phyloP scores from a whole-genome alignment of 1,140 invertebrate species.

The Adoxophyes honmai region DNA sequence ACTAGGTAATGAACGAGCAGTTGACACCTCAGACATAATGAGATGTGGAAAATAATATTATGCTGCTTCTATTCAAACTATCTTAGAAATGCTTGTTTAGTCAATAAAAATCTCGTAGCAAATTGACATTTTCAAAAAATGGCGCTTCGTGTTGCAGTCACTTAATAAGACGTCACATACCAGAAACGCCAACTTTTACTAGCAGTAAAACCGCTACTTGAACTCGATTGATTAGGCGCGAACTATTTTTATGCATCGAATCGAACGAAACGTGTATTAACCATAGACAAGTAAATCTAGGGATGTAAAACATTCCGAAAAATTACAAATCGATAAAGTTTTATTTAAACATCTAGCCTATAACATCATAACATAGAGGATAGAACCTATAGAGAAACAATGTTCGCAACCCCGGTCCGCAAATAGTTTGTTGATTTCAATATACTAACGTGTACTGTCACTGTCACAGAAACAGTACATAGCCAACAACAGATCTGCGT shows the following conservation, averaged over 20 bases:
- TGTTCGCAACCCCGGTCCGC: too few relatives aligned
- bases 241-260: neutral
- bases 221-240: neutral
- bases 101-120: constrained; percentile 31
- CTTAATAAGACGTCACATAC: neutral
- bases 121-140: constrained; percentile 19
- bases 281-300: constrained; percentile 5
- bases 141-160: constrained; percentile 12
- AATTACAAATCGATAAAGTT: too few relatives aligned
- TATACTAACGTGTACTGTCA: too few relatives aligned
- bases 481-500: too few relatives aligned
- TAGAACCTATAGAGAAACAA: too few relatives aligned
- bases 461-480: too few relatives aligned
- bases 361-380: too few relatives aligned
- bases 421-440: too few relatives aligned
- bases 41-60: neutral
- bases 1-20: constrained; percentile 5
- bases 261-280: constrained; percentile 1
- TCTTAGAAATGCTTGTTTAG: constrained; percentile 21
- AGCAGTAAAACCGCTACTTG: neutral
- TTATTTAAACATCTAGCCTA: too few relatives aligned
- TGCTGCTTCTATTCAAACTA: neutral
- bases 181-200: neutral
- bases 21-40: constrained; percentile 26
- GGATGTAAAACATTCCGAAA: neutral